Conservation (phyloP, 2,113 vertebrate species). For the Ceyx melanurus region DNA sequence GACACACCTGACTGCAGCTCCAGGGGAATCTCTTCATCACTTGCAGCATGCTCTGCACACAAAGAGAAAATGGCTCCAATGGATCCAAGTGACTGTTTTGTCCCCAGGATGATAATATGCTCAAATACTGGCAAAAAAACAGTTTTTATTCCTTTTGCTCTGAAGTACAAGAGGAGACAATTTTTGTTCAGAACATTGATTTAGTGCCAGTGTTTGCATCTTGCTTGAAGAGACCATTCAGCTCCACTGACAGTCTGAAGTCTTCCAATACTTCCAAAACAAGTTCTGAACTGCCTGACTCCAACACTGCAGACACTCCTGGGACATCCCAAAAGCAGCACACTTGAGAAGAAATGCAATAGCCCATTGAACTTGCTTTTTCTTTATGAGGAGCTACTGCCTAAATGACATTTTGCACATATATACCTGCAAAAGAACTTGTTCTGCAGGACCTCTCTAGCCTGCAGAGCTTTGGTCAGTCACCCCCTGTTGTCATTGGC, state of each 20-base stretch:
- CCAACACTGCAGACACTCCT: background rate
- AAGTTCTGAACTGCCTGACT: background rate
- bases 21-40: background rate
- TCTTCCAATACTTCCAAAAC: background rate
- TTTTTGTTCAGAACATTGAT: background rate
- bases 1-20: background rate
- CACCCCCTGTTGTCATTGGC: fast-evolving
- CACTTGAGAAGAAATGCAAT: background rate
- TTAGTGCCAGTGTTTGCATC: background rate
- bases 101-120: background rate
- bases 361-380: background rate
- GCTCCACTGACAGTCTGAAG: background rate
- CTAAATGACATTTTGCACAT: background rate
- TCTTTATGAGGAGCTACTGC: background rate
- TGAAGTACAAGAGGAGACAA: background rate
- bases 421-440: background rate
- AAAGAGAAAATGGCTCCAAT: background rate
- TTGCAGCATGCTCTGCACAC: background rate
- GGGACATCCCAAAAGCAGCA: background rate
- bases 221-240: background rate
- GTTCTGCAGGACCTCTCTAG: background rate
- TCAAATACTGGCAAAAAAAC: background rate
- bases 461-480: background rate
- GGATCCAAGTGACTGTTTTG: background rate
- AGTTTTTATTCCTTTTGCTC: background rate